A percentile compares a stretch with the other conserved stretches of the same genome.
Conservation (phyloP, 2,888 invertebrate species). For the Eremobia ochroleuca region DNA sequence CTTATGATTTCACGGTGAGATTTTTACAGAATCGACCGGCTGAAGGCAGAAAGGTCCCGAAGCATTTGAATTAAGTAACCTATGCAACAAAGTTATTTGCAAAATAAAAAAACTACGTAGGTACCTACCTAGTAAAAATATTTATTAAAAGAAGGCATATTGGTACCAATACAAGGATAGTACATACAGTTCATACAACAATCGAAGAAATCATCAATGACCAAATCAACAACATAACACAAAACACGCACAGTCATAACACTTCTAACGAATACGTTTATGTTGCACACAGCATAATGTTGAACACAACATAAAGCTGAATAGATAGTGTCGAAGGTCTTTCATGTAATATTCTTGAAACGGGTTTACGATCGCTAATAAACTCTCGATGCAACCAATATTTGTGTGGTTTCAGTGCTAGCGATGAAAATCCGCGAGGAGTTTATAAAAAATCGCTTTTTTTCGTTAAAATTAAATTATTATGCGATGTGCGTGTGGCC, state of each 20-base stretch:
- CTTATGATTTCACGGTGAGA: too few species aligned
- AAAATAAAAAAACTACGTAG: neutral
- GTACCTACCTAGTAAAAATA: neutral
- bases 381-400: constrained; percentile 55
- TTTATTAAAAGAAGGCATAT: neutral
- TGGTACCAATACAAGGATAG: neutral
- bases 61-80: neutral
- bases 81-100: neutral
- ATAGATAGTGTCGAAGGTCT: constrained; percentile 70
- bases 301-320: constrained; percentile 44
- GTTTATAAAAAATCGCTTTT: neutral
- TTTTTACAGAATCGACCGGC: too few species aligned
- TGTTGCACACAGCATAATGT: constrained; percentile 7
- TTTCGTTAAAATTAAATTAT: neutral
- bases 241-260: neutral
- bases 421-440: constrained; percentile 13
- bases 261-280: constrained; percentile 14
- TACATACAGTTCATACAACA: neutral
- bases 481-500: neutral
- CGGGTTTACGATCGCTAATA: constrained; percentile 78
- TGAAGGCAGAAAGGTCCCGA: too few species aligned
- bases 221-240: neutral
- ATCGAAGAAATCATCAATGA: constrained; percentile 3
- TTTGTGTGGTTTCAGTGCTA: constrained; percentile 22
- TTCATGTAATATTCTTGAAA: constrained; percentile 70